Evolutionary conservation across 2,113 vertebrate species (phyloP).

Genomic region (Hemicordylus capensis): DNA sequence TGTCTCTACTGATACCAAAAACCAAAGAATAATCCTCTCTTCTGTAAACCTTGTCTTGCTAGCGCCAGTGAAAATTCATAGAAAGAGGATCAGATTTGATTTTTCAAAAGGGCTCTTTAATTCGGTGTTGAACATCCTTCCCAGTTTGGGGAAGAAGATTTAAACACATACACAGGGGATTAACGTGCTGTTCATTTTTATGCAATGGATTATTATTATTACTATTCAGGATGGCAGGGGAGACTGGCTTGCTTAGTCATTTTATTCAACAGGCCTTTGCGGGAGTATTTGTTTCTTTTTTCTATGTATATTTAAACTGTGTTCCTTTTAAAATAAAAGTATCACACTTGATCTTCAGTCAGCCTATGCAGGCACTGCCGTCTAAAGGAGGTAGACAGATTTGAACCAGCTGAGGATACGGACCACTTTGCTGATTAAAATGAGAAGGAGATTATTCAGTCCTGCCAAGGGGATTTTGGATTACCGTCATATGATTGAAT

Average conservation of each 20-base stretch:
- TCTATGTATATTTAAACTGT: slow-evolving; percentile 44
- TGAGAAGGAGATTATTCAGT: slow-evolving; percentile 3
- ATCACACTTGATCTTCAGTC: slow-evolving; percentile 18
- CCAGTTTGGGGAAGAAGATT: slow-evolving; percentile 54
- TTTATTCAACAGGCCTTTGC: slow-evolving; percentile 50
- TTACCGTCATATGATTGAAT: slow-evolving; percentile 2
- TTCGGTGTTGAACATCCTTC: slow-evolving; percentile 62
- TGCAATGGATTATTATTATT: not conserved
- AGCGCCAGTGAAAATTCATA: slow-evolving; percentile 35
- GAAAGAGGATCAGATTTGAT: slow-evolving; percentile 42
- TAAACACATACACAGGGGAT: slow-evolving; percentile 40
- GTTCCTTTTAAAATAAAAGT: not conserved
- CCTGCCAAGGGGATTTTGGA: not conserved
- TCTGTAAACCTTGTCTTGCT: not conserved
- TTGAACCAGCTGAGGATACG: slow-evolving; percentile 44
- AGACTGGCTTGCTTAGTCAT: slow-evolving; percentile 50
- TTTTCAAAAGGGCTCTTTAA: slow-evolving; percentile 26
- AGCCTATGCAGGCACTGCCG: not conserved
- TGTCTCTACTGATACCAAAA: not conserved
- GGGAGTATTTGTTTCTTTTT: slow-evolving; percentile 48
- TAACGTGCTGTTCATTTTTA: slow-evolving; percentile 65
- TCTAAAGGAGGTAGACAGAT: slow-evolving; percentile 60
- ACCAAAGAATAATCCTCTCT: not conserved
- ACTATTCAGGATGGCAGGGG: slow-evolving; percentile 56
- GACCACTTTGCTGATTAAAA: not conserved